Evolutionary conservation across 2,797 vertebrate genomes (phyloP).

Genomic region (Austrolebias charrua): DNA sequence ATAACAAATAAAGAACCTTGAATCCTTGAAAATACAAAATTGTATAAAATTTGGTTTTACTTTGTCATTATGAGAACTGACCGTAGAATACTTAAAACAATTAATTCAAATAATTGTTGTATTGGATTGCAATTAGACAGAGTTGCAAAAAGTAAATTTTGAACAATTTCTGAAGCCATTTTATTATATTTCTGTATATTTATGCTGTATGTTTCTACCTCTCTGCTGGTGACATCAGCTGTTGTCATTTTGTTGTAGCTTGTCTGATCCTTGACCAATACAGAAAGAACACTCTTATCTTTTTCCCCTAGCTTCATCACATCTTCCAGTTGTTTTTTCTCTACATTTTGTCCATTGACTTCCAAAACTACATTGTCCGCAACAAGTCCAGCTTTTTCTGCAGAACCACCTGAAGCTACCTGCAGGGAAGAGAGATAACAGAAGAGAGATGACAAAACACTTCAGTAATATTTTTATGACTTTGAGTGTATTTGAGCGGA

Average conservation of each 20-base stretch:
- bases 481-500: background rate
- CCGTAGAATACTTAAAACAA: no score
- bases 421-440: slow-evolving; percentile 34
- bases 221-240: slow-evolving; percentile 24
- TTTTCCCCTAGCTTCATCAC: slow-evolving; percentile 69
- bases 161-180: background rate
- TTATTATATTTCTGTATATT: no score
- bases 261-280: slow-evolving; percentile 61
- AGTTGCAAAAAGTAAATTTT: no score
- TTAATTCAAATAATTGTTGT: no score
- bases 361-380: slow-evolving; percentile 78
- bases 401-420: slow-evolving; percentile 73
- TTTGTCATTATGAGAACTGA: no score
- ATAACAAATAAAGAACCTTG: no score
- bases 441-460: background rate
- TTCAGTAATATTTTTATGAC: background rate
- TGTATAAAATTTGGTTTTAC: no score
- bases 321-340: slow-evolving; percentile 67
- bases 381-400: slow-evolving; percentile 73
- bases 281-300: slow-evolving; percentile 51
- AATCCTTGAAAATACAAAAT: no score
- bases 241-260: slow-evolving; percentile 42
- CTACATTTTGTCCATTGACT: slow-evolving; percentile 79
- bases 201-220: slow-evolving; percentile 43
- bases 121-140: no score